Base-by-base conservation (phyloP, 2,888 invertebrate species). In the Eudasyphora cyanicolor region DNA sequence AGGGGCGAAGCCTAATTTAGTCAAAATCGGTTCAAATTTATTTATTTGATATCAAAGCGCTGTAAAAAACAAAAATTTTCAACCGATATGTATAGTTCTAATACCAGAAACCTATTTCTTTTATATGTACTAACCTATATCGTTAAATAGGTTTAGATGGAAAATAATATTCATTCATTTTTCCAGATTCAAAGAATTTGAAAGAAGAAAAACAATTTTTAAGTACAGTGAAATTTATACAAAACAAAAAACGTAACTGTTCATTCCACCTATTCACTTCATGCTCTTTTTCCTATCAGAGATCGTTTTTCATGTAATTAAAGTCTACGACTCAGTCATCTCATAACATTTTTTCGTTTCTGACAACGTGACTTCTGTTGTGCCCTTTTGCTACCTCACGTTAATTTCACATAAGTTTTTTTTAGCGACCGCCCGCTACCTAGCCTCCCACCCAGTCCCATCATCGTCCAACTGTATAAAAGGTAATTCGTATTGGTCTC, bases 311-410 rank as follows among this genome's bases (percentile, higher is more conserved):
- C 38, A n/a, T 69, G 42, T 70, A 83, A 83, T 83, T 79, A 83
- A 79, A 77, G 76, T 73, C 73, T 79, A 62, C 70, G 35, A 19
- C 70, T 4, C 49, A 62, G 60, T 45, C 76, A 54, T 62, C 62
- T 51, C 54, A 60, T 27, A 77, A 64, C 38, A 75, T 79, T 60
- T 21, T 79, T 21, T 70, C 64, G 21, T 45, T 62, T 81, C 79
- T 84, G 81, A 84, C 84, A 84, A 84, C 84, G 81, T 84, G 84
- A 81, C 81, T 84, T 78, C 76, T 84, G 76, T 78, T 67, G 57
- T 84, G 84, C 78, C 84, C 84, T 84, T 84, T 84, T 84, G 84
- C 81, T 81, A 84, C 81, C 78, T 76, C 81, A 84, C 84, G 84
- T 81, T 81, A 79, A 79, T 69, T 84, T 81, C 78, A 76, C 80